Conservation (phyloP, 2,113 vertebrate genomes). For the Desmodus rotundus region DNA sequence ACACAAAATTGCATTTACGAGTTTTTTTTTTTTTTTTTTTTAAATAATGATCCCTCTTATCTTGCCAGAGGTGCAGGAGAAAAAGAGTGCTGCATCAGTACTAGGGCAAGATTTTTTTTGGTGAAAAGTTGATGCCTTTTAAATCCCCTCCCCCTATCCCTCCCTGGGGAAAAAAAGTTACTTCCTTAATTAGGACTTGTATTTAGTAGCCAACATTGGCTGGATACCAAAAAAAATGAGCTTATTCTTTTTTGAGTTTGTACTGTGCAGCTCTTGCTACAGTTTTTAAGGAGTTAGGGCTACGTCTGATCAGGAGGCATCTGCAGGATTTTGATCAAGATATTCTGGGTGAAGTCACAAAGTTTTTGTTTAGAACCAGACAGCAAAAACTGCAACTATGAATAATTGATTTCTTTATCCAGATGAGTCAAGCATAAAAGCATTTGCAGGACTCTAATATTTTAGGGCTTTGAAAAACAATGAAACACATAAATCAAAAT, state of each 20-base stretch:
- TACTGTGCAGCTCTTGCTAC: conserved; percentile 85
- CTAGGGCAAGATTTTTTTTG: conserved; percentile 78
- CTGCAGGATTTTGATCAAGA: conserved; percentile 71
- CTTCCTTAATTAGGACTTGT: conserved; percentile 62
- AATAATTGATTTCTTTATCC: conserved; percentile 58
- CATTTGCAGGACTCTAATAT: conserved; percentile 39
- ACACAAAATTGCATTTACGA: conserved; percentile 68
- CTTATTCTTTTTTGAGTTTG: conserved; percentile 76
- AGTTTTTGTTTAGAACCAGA: conserved; percentile 59
- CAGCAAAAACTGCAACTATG: conserved; percentile 49
- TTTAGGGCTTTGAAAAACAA: conserved; percentile 71
- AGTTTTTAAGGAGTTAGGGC: conserved; percentile 74
- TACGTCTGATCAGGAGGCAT: conserved; percentile 81
- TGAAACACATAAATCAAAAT: conserved; percentile 32
- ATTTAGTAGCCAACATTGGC: conserved; percentile 76
- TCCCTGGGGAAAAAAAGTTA: conserved; percentile 41
- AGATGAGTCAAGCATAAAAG: conserved; percentile 57
- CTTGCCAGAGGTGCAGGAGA: conserved; percentile 67
- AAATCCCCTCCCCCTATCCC: conserved; percentile 70
- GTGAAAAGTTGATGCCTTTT: conserved; percentile 75
- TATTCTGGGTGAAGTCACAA: conserved; percentile 29
- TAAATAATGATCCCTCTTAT: conserved; percentile 74
- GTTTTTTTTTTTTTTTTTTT: conserved; percentile 40
- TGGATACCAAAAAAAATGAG: conserved; percentile 49
- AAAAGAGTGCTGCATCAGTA: conserved; percentile 81